phyloP scores from a whole-genome alignment of 2,888 invertebrate species.

The Clostera curtula region DNA sequence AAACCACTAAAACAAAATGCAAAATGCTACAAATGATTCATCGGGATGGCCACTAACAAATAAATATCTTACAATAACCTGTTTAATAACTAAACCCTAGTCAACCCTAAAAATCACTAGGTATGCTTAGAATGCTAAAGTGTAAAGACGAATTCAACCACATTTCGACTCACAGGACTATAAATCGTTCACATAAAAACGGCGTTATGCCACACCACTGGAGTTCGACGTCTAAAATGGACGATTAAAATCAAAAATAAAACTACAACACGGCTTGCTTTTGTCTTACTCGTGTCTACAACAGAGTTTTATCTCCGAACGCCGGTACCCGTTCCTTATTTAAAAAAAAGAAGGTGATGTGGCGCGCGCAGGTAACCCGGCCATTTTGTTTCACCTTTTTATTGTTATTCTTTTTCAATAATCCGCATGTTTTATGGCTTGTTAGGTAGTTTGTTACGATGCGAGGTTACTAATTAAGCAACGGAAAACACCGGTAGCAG shows the following conservation, averaged over 20 bases:
- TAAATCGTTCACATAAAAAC: constrained; percentile 48
- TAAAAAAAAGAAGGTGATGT: constrained; percentile 42
- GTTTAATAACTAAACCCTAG: too few relatives aligned
- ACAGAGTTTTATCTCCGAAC: constrained; percentile 56
- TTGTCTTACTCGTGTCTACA: constrained; percentile 70
- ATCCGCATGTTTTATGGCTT: constrained; percentile 68
- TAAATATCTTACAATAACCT: too few relatives aligned
- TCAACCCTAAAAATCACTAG: too few relatives aligned
- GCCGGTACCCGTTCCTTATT: constrained; percentile 37
- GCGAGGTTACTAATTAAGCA: constrained; percentile 51
- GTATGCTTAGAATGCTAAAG: constrained; percentile 24
- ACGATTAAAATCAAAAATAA: constrained; percentile 62
- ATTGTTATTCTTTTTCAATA: constrained; percentile 61
- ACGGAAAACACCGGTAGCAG: constrained; percentile 48
- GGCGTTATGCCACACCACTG: constrained; percentile 34
- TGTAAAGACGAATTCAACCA: constrained; percentile 28
- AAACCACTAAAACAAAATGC: too few relatives aligned
- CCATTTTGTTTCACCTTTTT: constrained; percentile 56
- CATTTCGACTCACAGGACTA: constrained; percentile 24
- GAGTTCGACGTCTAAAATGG: constrained; percentile 49
- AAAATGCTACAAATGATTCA: too few relatives aligned
- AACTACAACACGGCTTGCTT: constrained; percentile 56
- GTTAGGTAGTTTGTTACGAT: constrained; percentile 59
- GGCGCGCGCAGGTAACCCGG: constrained; percentile 60
- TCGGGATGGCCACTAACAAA: too few relatives aligned